phyloP scores from a whole-genome alignment of 2,113 vertebrate species.

The Peucedramus taeniatus region DNA sequence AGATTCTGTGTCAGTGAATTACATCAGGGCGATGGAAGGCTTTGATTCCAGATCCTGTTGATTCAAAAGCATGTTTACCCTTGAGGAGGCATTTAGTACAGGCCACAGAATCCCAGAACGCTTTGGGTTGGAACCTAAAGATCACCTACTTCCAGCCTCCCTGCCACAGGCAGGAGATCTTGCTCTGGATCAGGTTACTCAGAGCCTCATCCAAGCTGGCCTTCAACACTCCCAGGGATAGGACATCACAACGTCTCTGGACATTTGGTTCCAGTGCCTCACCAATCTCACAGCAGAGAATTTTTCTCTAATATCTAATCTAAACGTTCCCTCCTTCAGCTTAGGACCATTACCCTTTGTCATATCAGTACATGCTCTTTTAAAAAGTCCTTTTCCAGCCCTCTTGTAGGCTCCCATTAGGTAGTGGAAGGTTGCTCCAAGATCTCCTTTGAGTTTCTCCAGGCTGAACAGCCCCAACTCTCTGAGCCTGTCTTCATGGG shows the following conservation, averaged over 20 bases:
- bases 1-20: not conserved
- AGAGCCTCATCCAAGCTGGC: not conserved
- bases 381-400: not conserved
- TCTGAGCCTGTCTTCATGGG: not conserved
- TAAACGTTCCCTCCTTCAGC: not conserved
- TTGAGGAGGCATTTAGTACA: not conserved
- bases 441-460: not conserved
- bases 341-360: not conserved
- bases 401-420: not conserved
- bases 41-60: not conserved
- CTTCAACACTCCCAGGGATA: not conserved
- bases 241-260: not conserved
- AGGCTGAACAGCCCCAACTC: not conserved
- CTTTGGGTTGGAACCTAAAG: not conserved
- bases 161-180: not conserved
- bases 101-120: not conserved
- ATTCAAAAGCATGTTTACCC: not conserved
- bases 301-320: not conserved
- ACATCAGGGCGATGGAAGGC: not conserved
- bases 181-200: not conserved
- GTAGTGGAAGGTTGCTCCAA: not conserved
- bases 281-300: not conserved
- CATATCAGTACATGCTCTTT: not conserved
- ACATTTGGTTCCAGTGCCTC: rapidly evolving
- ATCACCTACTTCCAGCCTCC: not conserved